phyloP scores from a whole-genome alignment of 2,113 vertebrate species.

The Morone saxatilis region DNA sequence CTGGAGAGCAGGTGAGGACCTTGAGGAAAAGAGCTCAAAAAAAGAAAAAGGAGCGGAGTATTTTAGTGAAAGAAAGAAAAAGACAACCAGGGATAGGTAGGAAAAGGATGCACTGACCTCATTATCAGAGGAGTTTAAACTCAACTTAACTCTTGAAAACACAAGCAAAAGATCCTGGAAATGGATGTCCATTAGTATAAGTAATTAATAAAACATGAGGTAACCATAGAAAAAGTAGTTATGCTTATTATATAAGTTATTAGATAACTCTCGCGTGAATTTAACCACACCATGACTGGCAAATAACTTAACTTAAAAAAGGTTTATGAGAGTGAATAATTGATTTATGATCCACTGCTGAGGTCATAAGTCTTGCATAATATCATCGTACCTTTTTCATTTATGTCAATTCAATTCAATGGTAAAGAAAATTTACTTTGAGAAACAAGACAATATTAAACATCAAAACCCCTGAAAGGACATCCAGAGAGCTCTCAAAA shows the following conservation, averaged over 20 bases:
- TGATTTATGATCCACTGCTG: too few species aligned
- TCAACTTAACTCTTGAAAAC: background rate
- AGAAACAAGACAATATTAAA: background rate
- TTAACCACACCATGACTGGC: too few species aligned
- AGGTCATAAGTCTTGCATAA: too few species aligned
- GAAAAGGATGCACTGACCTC: slow-evolving; percentile 31
- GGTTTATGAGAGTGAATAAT: too few species aligned
- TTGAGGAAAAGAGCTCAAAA: background rate
- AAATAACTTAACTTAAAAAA: background rate
- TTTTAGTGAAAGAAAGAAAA: background rate
- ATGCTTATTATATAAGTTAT: too few species aligned
- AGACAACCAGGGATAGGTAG: background rate
- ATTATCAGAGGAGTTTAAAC: slow-evolving; percentile 23
- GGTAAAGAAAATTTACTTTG: background rate
- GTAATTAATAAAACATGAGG: too few species aligned
- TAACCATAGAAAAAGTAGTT: too few species aligned
- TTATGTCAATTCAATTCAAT: background rate
- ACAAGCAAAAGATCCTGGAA: background rate
- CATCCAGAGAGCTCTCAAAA: background rate
- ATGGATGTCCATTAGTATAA: background rate
- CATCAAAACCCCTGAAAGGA: background rate
- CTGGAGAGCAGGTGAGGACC: slow-evolving; percentile 37
- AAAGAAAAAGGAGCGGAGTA: slow-evolving; percentile 3
- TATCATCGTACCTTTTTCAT: background rate
- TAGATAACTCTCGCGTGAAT: too few species aligned